These are phyloP conservation scores for Stichodactyla mertensii DNA, from an alignment of 64 coral and sea anemone species.

Conservation along the genomic window DNA sequence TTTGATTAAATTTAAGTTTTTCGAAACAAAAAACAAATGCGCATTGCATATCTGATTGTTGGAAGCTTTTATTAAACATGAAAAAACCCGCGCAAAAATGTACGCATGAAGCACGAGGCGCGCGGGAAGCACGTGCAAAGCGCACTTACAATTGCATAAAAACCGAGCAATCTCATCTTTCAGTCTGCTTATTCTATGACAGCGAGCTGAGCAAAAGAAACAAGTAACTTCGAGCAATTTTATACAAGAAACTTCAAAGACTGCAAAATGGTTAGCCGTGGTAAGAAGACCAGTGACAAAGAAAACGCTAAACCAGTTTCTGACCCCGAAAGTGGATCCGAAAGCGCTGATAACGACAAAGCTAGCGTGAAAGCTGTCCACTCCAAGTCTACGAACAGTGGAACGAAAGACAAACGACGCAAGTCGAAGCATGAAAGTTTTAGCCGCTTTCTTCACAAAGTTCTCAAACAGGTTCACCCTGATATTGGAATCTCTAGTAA, in stretches of 20 bases:
- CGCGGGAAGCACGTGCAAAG: neutral
- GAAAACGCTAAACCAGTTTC: neutral
- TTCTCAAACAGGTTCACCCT: conserved; percentile 37
- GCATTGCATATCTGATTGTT: too few relatives aligned
- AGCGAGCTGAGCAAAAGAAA: neutral
- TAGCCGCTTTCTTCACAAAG: conserved; percentile 12
- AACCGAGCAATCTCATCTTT: neutral
- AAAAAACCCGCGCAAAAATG: neutral
- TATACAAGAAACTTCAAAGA: neutral
- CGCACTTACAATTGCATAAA: neutral
- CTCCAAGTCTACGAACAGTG: neutral
- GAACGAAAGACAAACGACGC: neutral
- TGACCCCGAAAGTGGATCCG: conserved; percentile 2
- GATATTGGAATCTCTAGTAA: conserved; percentile 48
- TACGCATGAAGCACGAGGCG: neutral
- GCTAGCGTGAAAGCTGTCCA: neutral
- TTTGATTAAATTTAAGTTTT: too few relatives aligned
- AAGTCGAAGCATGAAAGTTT: conserved; percentile 6
- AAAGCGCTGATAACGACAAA: neutral
- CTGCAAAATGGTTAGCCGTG: neutral
- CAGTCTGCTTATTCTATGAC: neutral
- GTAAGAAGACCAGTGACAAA: neutral
- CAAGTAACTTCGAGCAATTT: neutral
- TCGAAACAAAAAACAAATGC: neutral
- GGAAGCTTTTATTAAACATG: too few relatives aligned